Conservation (phyloP, 2,113 vertebrate species). For the Lagopus leucura region DNA sequence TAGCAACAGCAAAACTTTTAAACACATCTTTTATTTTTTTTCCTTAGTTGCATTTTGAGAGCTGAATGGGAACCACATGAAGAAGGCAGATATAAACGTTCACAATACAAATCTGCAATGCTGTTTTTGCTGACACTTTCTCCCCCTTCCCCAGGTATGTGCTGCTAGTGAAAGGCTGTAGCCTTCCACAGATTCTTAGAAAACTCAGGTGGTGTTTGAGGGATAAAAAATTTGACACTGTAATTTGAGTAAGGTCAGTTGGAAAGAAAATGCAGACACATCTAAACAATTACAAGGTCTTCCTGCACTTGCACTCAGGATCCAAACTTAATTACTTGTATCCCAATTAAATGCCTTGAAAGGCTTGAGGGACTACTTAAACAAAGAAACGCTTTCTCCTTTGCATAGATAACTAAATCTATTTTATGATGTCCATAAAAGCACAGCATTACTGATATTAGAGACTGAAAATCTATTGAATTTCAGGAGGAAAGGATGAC, state of each 20-base stretch:
- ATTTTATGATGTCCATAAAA: not conserved
- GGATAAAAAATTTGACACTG: not conserved
- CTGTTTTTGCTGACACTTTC: not conserved
- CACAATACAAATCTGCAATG: not conserved
- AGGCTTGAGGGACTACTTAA: not conserved
- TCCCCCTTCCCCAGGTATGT: not conserved
- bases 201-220: not conserved
- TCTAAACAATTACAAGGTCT: not conserved
- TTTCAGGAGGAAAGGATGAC: not conserved
- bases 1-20: not conserved
- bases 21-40: not conserved
- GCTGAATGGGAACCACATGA: slow-evolving; percentile 2
- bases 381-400: not conserved
- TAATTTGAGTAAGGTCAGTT: not conserved
- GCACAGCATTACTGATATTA: not conserved
- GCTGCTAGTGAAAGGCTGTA: not conserved
- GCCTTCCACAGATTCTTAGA: not conserved
- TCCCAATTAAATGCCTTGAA: not conserved
- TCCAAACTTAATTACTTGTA: not conserved
- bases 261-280: not conserved
- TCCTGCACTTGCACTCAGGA: not conserved
- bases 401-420: not conserved
- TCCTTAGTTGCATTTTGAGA: not conserved
- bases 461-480: not conserved
- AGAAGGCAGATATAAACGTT: not conserved